Base-by-base conservation (phyloP, 2,888 invertebrate genomes). In the Tiphia femorata region DNA sequence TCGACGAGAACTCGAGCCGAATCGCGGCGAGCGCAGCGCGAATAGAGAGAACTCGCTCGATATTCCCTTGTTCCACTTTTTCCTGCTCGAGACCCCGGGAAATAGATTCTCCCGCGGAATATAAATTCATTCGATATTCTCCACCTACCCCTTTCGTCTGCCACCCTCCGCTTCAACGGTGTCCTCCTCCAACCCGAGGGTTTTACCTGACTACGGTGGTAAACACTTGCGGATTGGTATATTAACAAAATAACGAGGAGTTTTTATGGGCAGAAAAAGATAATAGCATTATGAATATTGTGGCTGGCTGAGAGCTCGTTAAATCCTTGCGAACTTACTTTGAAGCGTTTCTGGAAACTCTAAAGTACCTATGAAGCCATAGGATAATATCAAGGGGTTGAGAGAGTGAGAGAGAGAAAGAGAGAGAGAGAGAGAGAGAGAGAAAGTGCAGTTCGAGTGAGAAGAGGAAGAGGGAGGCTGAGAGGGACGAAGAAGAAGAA, bases 281-380 rank as follows among this genome's bases (percentile, higher is more conserved):
- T 42, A 42, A 42, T 44, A 44, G 27, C 20, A 49, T 57, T 43
- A 49, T 30, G 35, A 54, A 52, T 43, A 52, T 68, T 58, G 54
- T 41, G 57, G 52, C 49, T 58, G 48, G 43, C 38, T 27, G 52
- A 27, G 35, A 48, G 47, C 66, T 63, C 68, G 68, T 69, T 70
- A 70, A 66, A 69, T 59, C 55, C 57, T 47, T 23, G 43, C 40
- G 33, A 62, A 68, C 53, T 65, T 64, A 65, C 63, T 66, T 65
- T 54, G 53, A 62, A 61, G 54, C 62, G 55, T 43, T 55, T 48
- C 54, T 38, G 43, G 42, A 52, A 62, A 66, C 54, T 66, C 56
- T 23, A 40, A 63, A 66, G 60, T 68, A 69, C 60, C 59, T 52
- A 51, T 40, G 54, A 50, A 33, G 40, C 55, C 51, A 46, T 41